These are phyloP conservation scores for Scaptomyza tumidula DNA, from an alignment of 2,888 invertebrate genomes.

Conservation along the genomic window DNA sequence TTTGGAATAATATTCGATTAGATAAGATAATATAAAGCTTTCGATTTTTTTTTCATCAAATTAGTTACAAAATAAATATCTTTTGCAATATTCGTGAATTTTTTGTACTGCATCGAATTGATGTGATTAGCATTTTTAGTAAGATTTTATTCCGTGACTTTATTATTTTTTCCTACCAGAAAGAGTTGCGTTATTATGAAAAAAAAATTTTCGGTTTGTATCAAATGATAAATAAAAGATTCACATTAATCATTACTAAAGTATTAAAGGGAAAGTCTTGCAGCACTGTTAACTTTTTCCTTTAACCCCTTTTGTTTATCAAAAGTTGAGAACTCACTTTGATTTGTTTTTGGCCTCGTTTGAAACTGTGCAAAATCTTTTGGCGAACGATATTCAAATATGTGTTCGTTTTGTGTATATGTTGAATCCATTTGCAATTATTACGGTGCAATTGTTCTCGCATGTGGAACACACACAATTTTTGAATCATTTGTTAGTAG, in stretches of 20 bases:
- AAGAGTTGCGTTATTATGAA: not conserved
- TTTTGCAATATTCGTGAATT: too few species aligned
- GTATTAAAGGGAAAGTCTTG: conserved; percentile 3
- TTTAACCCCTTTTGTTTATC: not conserved
- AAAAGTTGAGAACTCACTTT: not conserved
- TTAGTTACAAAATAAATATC: too few species aligned
- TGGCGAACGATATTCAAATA: conserved; percentile 3
- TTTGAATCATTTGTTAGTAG: conserved; percentile 28
- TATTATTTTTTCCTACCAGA: not conserved
- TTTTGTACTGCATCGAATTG: not conserved
- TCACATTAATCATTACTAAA: too few species aligned
- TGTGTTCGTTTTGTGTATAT: not conserved
- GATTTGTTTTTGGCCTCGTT: not conserved
- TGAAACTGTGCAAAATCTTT: not conserved
- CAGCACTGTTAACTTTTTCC: not conserved
- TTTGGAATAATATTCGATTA: not conserved
- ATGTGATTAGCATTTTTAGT: not conserved
- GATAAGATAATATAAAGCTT: not conserved
- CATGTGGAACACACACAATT: conserved; percentile 20
- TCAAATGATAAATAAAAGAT: too few species aligned
- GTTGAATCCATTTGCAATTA: conserved; percentile 28
- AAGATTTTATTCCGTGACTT: not conserved
- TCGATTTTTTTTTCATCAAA: too few species aligned
- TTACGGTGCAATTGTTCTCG: conserved; percentile 35
- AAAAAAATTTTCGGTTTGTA: too few species aligned